Conservation (phyloP, 2,113 vertebrate species). For the Bostrychus sinensis region DNA sequence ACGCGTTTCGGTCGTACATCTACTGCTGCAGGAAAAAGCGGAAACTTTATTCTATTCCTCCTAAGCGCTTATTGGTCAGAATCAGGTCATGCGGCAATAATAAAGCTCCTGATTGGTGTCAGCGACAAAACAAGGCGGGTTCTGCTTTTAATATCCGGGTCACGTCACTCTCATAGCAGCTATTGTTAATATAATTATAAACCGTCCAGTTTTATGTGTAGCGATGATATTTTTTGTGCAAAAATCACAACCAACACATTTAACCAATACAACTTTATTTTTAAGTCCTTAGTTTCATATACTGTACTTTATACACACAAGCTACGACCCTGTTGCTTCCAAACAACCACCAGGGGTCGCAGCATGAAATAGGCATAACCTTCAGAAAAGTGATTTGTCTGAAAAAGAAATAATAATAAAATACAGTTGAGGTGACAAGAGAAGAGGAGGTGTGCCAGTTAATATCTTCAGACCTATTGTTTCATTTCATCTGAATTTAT, state of each 20-base stretch:
- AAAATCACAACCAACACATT: background rate
- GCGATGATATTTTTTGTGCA: too few relatives aligned
- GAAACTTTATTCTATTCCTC: too few relatives aligned
- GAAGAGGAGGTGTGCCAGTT: background rate
- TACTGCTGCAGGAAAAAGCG: constrained; percentile 11
- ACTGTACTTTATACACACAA: background rate
- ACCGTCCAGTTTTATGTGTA: too few relatives aligned
- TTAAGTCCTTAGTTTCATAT: background rate
- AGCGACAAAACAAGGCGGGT: background rate
- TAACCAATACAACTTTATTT: constrained; percentile 1
- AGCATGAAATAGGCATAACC: background rate
- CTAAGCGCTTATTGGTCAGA: constrained; percentile 24
- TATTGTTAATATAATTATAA: too few relatives aligned
- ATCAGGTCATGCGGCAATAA: fast-evolving
- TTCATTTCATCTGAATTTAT: constrained; percentile 18
- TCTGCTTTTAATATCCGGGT: constrained; percentile 52
- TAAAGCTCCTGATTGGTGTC: constrained; percentile 25
- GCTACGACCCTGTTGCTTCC: background rate
- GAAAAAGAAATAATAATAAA: too few relatives aligned
- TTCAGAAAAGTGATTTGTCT: background rate
- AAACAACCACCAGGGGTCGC: background rate
- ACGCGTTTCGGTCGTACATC: background rate
- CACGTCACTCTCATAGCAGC: fast-evolving
- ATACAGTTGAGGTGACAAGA: background rate
- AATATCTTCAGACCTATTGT: too few relatives aligned